Base-by-base conservation (phyloP, 1,140 invertebrate species). In the Drosophila guanche region DNA sequence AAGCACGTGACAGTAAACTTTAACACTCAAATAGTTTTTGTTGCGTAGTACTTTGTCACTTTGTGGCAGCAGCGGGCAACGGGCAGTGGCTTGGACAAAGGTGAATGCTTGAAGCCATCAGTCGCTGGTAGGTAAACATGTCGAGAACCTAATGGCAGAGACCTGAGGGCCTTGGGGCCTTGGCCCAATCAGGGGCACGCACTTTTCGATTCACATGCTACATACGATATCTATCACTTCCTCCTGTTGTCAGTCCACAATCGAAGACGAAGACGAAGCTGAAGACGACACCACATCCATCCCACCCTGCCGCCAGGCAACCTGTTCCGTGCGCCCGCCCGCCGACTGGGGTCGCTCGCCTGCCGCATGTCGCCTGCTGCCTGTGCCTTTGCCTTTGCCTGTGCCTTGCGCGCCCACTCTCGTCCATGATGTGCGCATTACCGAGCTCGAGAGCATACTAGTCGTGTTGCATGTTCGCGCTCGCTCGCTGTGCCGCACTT, bases 401-500 rank as follows among this genome's bases (percentile, higher is more conserved):
- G 40, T 43, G 50, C 66, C 70, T 88, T 70, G 83, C 80, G 89
- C 78, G 89, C 79, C 84, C 80, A 89, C 89, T 84, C 88, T 90
- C 75, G 84, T 80, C 68, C 76, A 71, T 79, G 89, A 90, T 90
- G 89, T 76, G 77, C 75, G 79, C 84, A 78, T 85, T 81, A 72
- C 84, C 78, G 78, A 75, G 89, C 86, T 90, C 78, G 80, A 90
- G 80, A 84, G 89, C 84, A 90, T 85, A 90, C 89, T 90, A 90
- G 89, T 90, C 88, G 77, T 70, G 71, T 79, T 89, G 79, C 80
- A 81, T 74, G 75, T 73, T 83, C 51, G 69, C 70, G 42, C 63
- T 72, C 57, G 65, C 27, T 29, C 27, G 27, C 27, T 29, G 27
- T 29, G 69, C 59, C 53, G 72, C 76, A 58, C 45, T 63, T 42